Evolutionary conservation across 2,113 vertebrate genomes (phyloP).

Genomic region (Tyrannus savana): DNA sequence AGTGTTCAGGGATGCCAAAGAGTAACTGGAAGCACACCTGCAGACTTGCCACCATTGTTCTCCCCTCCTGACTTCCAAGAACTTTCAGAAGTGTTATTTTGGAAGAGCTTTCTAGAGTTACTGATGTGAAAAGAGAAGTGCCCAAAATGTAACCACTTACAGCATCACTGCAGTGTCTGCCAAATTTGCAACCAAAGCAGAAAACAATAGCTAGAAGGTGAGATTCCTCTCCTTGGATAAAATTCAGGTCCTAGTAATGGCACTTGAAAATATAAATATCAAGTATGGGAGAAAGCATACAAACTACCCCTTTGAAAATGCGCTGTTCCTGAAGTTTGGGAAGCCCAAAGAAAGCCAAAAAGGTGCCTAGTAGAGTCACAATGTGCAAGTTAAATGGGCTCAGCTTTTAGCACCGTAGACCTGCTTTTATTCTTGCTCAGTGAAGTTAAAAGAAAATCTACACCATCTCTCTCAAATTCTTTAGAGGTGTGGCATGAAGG

Average conservation of each 20-base stretch:
- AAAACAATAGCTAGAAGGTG: not conserved
- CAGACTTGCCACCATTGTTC: not conserved
- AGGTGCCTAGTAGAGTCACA: not conserved
- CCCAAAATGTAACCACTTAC: not conserved
- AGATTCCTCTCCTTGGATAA: not conserved
- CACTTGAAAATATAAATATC: not conserved
- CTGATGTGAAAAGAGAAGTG: not conserved
- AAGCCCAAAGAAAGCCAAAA: not conserved
- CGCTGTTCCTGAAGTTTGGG: not conserved
- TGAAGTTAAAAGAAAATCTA: not conserved
- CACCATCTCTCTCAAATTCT: not conserved
- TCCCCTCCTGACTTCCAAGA: not conserved
- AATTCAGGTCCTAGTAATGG: not conserved
- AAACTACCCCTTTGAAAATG: not conserved
- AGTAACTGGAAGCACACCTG: not conserved
- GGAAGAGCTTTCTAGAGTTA: not conserved
- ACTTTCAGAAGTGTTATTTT: not conserved
- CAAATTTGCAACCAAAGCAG: not conserved
- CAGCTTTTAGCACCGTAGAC: not conserved
- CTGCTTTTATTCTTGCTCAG: not conserved
- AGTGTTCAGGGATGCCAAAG: not conserved
- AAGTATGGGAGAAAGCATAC: not conserved
- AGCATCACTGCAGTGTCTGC: not conserved
- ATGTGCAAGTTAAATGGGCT: not conserved
- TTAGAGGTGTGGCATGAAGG: not conserved